A percentile compares a stretch with the other conserved stretches of the same genome.
Conservation (phyloP, 2,797 vertebrate species). For the Microcaecilia unicolor region DNA sequence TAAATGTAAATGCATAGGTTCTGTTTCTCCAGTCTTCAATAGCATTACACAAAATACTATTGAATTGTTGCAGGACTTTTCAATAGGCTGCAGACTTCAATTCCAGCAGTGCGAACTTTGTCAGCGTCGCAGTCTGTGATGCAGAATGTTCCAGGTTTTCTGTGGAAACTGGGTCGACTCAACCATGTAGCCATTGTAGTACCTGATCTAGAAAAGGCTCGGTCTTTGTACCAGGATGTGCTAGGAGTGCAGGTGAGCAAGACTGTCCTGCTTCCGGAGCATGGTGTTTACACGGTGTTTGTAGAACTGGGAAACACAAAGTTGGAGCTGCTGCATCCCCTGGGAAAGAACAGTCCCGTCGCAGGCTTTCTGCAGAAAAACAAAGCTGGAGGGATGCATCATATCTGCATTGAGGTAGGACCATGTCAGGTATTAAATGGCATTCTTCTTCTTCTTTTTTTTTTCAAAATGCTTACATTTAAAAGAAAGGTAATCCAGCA, state of each 20-base stretch:
- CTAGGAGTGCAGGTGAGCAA: conserved; percentile 83
- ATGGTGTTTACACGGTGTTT: conserved; percentile 88
- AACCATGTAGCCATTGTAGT: conserved; percentile 92
- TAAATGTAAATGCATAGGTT: background rate
- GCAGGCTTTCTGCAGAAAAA: conserved; percentile 85
- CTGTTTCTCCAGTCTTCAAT: no score
- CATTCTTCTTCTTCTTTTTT: no score
- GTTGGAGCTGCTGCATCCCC: conserved; percentile 85
- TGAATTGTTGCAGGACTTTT: conserved; percentile 53
- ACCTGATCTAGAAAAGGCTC: conserved; percentile 79
- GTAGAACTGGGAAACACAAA: conserved; percentile 93
- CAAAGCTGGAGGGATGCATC: conserved; percentile 89
- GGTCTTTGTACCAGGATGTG: conserved; percentile 72
- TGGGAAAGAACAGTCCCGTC: conserved; percentile 84
- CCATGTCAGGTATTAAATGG: background rate
- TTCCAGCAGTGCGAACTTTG: conserved; percentile 16
- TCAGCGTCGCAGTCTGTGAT: conserved; percentile 33
- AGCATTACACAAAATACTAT: no score
- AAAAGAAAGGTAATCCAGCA: no score
- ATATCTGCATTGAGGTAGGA: conserved; percentile 90
- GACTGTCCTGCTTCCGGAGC: conserved; percentile 71
- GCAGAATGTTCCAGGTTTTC: conserved; percentile 35
- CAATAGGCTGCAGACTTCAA: conserved; percentile 26
- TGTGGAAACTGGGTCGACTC: conserved; percentile 85
- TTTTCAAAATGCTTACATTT: background rate